A percentile compares a stretch with the other conserved stretches of the same genome.
phyloP scores from a whole-genome alignment of 2,797 vertebrate species.

The Poecile montanus region DNA sequence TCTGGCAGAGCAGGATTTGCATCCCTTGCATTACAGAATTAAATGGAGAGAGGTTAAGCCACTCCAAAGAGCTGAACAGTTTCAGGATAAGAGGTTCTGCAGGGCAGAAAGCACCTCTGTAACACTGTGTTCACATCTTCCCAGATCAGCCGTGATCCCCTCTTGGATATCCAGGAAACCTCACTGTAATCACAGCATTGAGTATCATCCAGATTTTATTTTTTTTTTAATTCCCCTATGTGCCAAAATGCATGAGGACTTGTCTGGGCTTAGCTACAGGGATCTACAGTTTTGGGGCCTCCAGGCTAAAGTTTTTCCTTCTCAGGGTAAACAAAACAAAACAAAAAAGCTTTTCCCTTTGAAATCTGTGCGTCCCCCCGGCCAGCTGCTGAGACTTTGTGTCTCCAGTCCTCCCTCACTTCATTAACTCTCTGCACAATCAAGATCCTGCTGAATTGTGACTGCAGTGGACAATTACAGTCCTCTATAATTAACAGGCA shows the following conservation, averaged over 20 bases:
- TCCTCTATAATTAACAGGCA: slow-evolving; percentile 17
- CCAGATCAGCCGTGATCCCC: not conserved
- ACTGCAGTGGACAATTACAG: slow-evolving; percentile 32
- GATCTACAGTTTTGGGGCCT: slow-evolving; percentile 57
- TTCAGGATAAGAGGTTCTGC: not conserved
- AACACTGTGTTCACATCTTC: not conserved
- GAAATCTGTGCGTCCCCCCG: slow-evolving; percentile 39
- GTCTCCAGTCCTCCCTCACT: slow-evolving; percentile 62
- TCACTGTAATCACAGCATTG: not conserved
- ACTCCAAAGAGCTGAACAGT: not conserved
- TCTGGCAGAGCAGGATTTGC: not conserved
- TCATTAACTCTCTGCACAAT: slow-evolving; percentile 53
- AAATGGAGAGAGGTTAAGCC: not conserved
- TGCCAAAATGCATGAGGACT: slow-evolving; percentile 43
- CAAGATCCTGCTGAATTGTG: slow-evolving; percentile 17
- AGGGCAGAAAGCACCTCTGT: not conserved
- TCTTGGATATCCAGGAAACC: not conserved
- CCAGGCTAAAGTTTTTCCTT: slow-evolving; percentile 49
- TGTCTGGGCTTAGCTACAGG: slow-evolving; percentile 52
- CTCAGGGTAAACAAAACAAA: slow-evolving; percentile 51
- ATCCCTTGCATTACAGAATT: not conserved
- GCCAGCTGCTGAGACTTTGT: slow-evolving; percentile 63
- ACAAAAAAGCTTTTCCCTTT: slow-evolving; percentile 47
- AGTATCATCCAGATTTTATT: not conserved
- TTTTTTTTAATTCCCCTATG: not conserved